phyloP scores from a whole-genome alignment of 2,797 vertebrate genomes.

The Gymnoscopelus microlampas region DNA sequence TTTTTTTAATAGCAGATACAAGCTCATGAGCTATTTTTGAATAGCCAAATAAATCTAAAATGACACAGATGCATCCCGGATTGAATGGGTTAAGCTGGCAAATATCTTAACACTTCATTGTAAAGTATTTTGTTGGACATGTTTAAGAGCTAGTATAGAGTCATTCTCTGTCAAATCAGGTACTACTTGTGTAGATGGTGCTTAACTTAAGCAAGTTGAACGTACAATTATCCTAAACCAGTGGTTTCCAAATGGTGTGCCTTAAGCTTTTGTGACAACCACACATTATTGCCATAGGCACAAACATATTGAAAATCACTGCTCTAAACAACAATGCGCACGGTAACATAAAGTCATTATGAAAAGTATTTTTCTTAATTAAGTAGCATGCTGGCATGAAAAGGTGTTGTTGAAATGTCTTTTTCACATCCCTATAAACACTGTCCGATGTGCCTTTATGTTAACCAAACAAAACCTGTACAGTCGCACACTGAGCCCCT shows the following conservation, averaged over 20 bases:
- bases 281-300: no score
- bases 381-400: neutral
- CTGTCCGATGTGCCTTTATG: neutral
- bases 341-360: no score
- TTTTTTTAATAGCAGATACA: no score
- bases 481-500: slow-evolving; percentile 24
- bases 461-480: neutral
- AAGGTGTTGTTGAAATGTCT: neutral
- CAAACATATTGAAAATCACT: no score
- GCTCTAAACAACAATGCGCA: no score
- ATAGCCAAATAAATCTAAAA: no score
- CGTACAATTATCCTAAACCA: no score
- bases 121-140: neutral
- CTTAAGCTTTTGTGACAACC: no score
- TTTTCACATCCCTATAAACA: neutral
- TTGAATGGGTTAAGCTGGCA: no score
- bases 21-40: no score
- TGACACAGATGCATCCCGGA: no score
- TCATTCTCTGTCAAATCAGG: neutral
- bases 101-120: neutral
- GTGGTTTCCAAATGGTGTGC: no score
- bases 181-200: neutral
- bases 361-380: neutral
- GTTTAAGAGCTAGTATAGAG: neutral
- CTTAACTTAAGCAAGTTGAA: neutral